These are phyloP conservation scores for Lymantria dispar DNA, from an alignment of 2,888 invertebrate genomes.

Conservation along the genomic window DNA sequence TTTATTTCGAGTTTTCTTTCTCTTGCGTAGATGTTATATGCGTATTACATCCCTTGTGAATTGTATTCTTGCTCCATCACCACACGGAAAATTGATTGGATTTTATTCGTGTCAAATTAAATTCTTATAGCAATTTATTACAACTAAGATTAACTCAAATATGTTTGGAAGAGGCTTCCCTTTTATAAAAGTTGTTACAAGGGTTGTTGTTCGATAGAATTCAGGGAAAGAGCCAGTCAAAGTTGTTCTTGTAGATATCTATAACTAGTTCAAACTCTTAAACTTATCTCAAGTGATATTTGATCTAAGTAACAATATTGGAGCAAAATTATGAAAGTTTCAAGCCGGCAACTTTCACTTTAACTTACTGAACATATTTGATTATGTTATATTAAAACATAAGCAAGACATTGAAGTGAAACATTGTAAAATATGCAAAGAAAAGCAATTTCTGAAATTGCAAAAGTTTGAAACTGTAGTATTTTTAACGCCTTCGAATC, in stretches of 20 bases:
- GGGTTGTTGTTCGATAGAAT: conserved; percentile 2
- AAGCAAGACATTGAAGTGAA: not conserved
- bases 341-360: not conserved
- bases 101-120: too few relatives aligned
- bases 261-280: conserved; percentile 13
- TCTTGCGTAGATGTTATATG: too few relatives aligned
- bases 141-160: too few relatives aligned
- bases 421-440: not conserved
- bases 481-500: conserved; percentile 16
- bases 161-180: not conserved
- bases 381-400: not conserved
- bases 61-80: too few relatives aligned
- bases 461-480: conserved; percentile 24
- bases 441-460: conserved; percentile 24
- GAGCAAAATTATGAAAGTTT: conserved; percentile 4
- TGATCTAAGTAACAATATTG: conserved; percentile 11
- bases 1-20: too few relatives aligned
- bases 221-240: not conserved
- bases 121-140: too few relatives aligned
- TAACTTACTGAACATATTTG: not conserved
- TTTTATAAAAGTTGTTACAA: not conserved
- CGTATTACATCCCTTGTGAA: too few relatives aligned
- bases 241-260: not conserved
- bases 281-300: conserved; percentile 15
- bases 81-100: too few relatives aligned